Evolutionary conservation across 2,888 invertebrate genomes (phyloP).

Genomic region (Sthenelais limicola): DNA sequence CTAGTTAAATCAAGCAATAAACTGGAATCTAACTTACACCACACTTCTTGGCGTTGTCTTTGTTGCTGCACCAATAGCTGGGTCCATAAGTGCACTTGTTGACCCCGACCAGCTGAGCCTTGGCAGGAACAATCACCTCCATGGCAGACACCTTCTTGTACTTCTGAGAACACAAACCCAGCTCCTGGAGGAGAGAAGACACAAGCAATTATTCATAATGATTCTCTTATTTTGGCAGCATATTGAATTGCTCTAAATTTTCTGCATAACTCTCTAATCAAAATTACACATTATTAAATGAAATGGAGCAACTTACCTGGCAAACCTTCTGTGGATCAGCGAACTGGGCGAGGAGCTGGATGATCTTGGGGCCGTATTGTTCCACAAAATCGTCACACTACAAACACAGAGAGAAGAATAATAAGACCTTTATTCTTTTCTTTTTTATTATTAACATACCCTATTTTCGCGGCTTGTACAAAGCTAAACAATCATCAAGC

Average conservation of each 20-base stretch:
- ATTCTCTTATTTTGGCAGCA: too few relatives aligned
- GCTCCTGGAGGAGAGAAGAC: constrained; percentile 26
- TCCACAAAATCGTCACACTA: constrained; percentile 51
- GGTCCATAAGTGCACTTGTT: constrained; percentile 64
- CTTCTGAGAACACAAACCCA: constrained; percentile 38
- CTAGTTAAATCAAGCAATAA: neutral
- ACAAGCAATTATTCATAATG: neutral
- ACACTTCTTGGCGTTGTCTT: constrained; percentile 59
- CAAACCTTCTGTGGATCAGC: constrained; percentile 48
- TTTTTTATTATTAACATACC: too few relatives aligned
- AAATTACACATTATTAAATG: too few relatives aligned
- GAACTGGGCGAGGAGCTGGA: constrained; percentile 43
- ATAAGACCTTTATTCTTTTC: too few relatives aligned
- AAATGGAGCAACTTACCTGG: constrained; percentile 40
- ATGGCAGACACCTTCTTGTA: neutral
- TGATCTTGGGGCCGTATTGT: constrained; percentile 40
- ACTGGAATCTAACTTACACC: constrained; percentile 52
- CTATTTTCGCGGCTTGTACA: too few relatives aligned
- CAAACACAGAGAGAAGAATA: constrained; percentile 10
- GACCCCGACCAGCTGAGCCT: constrained; percentile 52
- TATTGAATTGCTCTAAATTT: too few relatives aligned
- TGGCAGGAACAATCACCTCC: constrained; percentile 24
- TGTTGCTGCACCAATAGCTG: constrained; percentile 61
- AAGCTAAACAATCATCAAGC: too few relatives aligned
- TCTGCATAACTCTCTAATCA: too few relatives aligned